Evolutionary conservation across 2,797 vertebrate genomes (phyloP).

Genomic region (Phoeniculus purpureus): DNA sequence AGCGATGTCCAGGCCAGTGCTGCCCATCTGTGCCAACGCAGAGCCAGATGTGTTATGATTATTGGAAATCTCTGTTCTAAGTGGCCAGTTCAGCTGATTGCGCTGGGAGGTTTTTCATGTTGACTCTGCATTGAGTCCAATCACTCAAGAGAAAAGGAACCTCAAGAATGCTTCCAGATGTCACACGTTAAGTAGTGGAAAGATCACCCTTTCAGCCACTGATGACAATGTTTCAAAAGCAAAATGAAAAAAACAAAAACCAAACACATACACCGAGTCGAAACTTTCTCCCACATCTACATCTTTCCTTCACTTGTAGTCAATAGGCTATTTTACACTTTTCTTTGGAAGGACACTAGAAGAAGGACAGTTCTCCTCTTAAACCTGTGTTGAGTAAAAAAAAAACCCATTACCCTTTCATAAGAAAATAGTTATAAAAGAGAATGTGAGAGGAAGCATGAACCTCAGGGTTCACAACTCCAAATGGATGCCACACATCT

Average conservation of each 20-base stretch:
- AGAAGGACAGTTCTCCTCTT: not conserved
- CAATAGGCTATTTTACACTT: not conserved
- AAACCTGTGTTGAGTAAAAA: not conserved
- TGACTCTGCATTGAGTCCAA: not conserved
- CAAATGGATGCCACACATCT: not conserved
- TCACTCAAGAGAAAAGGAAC: not conserved
- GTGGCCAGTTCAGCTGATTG: not conserved
- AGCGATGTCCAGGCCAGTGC: not conserved
- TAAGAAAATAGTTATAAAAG: not conserved
- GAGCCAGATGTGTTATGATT: constrained; percentile 3
- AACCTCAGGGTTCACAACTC: not conserved
- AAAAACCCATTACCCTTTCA: not conserved
- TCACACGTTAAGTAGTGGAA: not conserved
- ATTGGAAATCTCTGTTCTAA: not conserved
- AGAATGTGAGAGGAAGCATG: rapidly evolving
- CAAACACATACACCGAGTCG: not conserved
- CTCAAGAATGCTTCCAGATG: not conserved
- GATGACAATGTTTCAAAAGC: not conserved
- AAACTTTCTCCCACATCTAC: not conserved
- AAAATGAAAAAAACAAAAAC: not conserved
- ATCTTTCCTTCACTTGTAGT: not conserved
- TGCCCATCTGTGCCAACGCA: not conserved
- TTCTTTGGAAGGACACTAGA: not conserved
- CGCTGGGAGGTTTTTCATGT: not conserved
- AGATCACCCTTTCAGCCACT: not conserved